A percentile compares a stretch with the other conserved stretches of the same genome.
These are phyloP conservation scores for Willisornis vidua DNA, from an alignment of 2,113 vertebrate genomes.

Conservation along the genomic window DNA sequence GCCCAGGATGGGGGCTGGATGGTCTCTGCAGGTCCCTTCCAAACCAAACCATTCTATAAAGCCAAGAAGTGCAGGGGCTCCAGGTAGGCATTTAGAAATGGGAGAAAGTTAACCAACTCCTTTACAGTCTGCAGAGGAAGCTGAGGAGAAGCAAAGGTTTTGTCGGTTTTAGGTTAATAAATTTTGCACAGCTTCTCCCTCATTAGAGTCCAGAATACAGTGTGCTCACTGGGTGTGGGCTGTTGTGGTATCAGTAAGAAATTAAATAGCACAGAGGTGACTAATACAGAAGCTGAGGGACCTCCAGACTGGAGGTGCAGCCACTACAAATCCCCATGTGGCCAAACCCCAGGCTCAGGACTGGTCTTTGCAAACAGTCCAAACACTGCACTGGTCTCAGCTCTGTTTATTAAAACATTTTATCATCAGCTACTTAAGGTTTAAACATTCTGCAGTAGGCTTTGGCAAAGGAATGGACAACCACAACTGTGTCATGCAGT, in stretches of 20 bases:
- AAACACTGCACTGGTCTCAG: neutral
- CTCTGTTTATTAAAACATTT: neutral
- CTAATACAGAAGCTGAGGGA: neutral
- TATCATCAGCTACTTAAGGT: neutral
- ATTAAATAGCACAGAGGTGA: neutral
- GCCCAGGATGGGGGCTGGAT: accelerated
- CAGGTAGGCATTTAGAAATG: neutral
- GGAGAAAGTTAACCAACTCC: neutral
- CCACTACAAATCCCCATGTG: neutral
- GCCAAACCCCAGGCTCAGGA: neutral
- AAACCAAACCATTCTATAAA: neutral
- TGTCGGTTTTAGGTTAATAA: neutral
- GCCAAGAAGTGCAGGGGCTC: neutral
- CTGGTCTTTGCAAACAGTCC: neutral
- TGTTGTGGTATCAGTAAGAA: neutral
- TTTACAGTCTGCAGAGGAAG: neutral
- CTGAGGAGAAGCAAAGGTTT: neutral
- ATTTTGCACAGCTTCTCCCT: neutral
- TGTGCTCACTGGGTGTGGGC: neutral
- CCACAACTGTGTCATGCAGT: accelerated
- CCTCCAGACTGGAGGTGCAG: neutral
- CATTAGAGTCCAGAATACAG: neutral
- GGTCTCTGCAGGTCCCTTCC: neutral
- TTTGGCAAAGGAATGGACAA: neutral
- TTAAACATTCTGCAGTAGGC: neutral